These are phyloP conservation scores for Melitaea cinxia DNA, from an alignment of 1,140 invertebrate species.

Conservation along the genomic window DNA sequence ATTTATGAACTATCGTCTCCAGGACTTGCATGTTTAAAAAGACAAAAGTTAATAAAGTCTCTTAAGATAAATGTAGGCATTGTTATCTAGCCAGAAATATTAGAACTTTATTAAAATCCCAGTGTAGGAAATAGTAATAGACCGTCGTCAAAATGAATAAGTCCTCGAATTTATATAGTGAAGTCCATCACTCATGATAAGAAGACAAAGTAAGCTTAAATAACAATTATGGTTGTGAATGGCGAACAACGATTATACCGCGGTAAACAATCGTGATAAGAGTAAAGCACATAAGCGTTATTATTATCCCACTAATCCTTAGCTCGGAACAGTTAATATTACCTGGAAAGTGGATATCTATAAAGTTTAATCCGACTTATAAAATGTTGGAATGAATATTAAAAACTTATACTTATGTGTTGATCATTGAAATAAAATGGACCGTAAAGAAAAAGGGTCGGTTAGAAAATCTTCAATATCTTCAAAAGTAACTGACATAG, in stretches of 20 bases:
- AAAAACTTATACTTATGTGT: constrained; percentile 2
- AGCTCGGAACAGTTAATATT: constrained; percentile 21
- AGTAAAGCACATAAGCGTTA: constrained; percentile 34
- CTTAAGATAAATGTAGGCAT: no score
- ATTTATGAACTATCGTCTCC: no score
- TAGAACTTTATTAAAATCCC: no score
- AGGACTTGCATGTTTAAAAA: no score
- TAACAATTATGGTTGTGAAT: constrained; percentile 65
- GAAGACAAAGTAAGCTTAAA: constrained; percentile 55
- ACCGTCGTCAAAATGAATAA: not conserved
- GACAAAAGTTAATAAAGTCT: no score
- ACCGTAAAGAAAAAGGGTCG: not conserved
- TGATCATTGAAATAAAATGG: not conserved
- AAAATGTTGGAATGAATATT: constrained; percentile 22
- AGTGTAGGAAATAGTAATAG: not conserved
- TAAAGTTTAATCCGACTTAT: constrained; percentile 25
- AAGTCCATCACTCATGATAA: constrained; percentile 35
- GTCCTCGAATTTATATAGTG: not conserved
- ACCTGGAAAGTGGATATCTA: constrained; percentile 26
- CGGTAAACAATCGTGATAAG: constrained; percentile 61
- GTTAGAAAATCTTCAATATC: no score
- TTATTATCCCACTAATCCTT: constrained; percentile 28
- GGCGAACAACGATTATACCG: constrained; percentile 54
- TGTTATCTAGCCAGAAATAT: no score
- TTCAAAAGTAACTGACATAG: no score